Conservation (phyloP, 2,888 invertebrate species). For the Helobdella robusta region DNA sequence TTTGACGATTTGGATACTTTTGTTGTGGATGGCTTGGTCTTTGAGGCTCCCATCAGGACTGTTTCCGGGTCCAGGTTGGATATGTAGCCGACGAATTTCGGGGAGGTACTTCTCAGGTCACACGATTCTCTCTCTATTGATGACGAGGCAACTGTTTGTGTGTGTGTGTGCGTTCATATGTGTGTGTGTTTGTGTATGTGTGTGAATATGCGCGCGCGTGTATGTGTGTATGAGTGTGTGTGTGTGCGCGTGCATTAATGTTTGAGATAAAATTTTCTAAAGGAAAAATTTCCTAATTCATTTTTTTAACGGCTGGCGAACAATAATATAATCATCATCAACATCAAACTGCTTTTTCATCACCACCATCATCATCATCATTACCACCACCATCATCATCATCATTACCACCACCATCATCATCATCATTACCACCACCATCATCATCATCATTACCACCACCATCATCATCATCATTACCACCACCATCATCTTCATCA, state of each 20-base stretch:
- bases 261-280: too few relatives aligned
- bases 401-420: background rate
- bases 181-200: background rate
- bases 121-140: background rate
- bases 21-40: too few relatives aligned
- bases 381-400: background rate
- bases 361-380: background rate
- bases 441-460: background rate
- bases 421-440: background rate
- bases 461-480: background rate
- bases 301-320: too few relatives aligned
- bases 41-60: background rate
- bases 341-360: too few relatives aligned
- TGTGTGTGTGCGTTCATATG: background rate
- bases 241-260: too few relatives aligned
- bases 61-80: constrained; percentile 1
- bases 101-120: background rate
- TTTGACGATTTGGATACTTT: too few relatives aligned
- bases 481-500: too few relatives aligned
- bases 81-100: constrained; percentile 11
- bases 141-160: background rate
- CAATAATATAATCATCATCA: too few relatives aligned
- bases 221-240: background rate
- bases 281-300: too few relatives aligned
- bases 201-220: background rate